Base-by-base conservation (phyloP, 2,113 vertebrate species). In the Myotis brandtii region DNA sequence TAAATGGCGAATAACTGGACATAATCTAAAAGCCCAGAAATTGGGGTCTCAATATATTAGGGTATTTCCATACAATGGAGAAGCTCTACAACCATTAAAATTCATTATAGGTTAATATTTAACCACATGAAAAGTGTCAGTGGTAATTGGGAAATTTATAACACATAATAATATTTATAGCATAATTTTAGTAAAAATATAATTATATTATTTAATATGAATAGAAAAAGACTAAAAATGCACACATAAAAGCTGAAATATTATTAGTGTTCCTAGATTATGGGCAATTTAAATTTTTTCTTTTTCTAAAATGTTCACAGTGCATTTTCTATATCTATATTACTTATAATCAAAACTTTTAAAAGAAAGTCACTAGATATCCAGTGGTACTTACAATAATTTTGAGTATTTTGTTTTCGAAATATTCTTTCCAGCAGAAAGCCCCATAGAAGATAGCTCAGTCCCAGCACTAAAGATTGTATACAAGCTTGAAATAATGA, bases 221-320 rank as follows among this genome's bases (percentile, higher is more conserved):
- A 86, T 50, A 80, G 17, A n/a, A 69, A 7, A 84, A 79, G 21
- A 18, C 23, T 17, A 1, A 32, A 76, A 59, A 54, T 37, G 50
- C 43, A 56, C 20, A 56, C 3, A 6, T 54, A 85, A 80, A 84
- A 62, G 67, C 66, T 66, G 16, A 91, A 88, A 73, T 70, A 3
- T 83, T 50, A 52, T 20, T 67, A 66, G 7, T 66, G 32, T 80
- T 9, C 69, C 20, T 90, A 46, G 46, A 67, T 40, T 73, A 50
- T 73, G 69, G 30, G 30, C n/a, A 89, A 59, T 30, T 86, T 20
- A 90, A 86, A 7, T 2, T 3, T 52, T 89, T 32, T 48, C 50
- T 86, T 86, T 83, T 66, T 34, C 69, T 72, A 94, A 91, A 91
- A 54, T 83, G 27, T 59, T 83, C 37, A 79, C 34, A 72, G 37